Percentiles rank a stretch among this genome's conserved stretches.
These are phyloP conservation scores for Nowickia ferox DNA, from an alignment of 2,888 invertebrate genomes.

Conservation along the genomic window DNA sequence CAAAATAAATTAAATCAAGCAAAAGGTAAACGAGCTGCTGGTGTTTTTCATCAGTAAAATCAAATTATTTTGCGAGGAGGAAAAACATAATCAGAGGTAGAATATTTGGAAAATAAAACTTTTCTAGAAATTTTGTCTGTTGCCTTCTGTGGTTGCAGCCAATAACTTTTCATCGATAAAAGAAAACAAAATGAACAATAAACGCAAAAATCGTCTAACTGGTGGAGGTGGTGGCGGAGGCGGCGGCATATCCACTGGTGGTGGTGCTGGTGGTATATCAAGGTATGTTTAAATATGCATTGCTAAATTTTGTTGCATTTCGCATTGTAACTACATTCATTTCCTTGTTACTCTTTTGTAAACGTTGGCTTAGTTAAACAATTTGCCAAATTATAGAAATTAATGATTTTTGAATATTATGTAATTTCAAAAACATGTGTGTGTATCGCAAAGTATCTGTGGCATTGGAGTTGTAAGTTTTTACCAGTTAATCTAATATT, in stretches of 20 bases:
- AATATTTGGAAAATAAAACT: constrained; percentile 36
- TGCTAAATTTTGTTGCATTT: constrained; percentile 36
- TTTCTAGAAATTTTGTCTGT: constrained; percentile 57
- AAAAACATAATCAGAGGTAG: constrained; percentile 5
- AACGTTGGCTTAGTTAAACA: constrained; percentile 15
- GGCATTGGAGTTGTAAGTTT: constrained; percentile 51
- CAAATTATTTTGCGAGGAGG: background rate
- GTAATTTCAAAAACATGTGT: constrained; percentile 54
- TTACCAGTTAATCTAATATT: background rate
- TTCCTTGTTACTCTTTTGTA: constrained; percentile 45
- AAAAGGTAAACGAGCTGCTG: constrained; percentile 25
- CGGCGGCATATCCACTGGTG: constrained; percentile 77
- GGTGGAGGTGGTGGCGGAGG: constrained; percentile 83
- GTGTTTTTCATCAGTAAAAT: constrained; percentile 32
- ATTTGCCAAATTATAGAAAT: constrained; percentile 19
- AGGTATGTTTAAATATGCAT: constrained; percentile 60
- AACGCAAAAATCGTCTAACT: constrained; percentile 92
- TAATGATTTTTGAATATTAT: constrained; percentile 46
- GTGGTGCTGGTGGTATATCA: constrained; percentile 72
- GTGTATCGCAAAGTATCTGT: constrained; percentile 32
- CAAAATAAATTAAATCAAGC: constrained; percentile 38
- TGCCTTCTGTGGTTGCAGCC: constrained; percentile 62
- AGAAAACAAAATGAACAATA: constrained; percentile 83
- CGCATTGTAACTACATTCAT: constrained; percentile 20
- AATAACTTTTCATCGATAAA: constrained; percentile 48